phyloP scores from a whole-genome alignment of 2,888 invertebrate species.

The Chirona hameri region DNA sequence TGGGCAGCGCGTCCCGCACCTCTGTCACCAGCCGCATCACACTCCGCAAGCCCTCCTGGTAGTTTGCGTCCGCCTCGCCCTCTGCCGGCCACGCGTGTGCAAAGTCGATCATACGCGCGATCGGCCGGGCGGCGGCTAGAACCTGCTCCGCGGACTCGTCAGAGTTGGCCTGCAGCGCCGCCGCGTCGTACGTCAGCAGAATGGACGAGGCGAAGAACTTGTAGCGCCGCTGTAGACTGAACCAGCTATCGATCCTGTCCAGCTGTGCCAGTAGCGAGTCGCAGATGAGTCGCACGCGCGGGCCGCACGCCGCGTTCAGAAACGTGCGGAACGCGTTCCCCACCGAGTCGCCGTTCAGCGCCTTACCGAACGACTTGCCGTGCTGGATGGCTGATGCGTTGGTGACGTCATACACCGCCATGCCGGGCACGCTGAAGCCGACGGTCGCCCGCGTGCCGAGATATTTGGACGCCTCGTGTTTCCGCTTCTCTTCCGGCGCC shows the following conservation, averaged over 20 bases:
- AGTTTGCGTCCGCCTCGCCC: background rate
- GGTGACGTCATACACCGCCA: background rate
- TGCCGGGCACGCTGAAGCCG: slow-evolving; percentile 24
- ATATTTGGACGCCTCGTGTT: slow-evolving; percentile 28
- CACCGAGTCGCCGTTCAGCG: background rate
- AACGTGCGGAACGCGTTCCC: background rate
- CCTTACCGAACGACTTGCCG: slow-evolving; percentile 13
- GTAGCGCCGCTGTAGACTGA: slow-evolving; percentile 23
- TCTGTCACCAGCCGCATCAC: background rate
- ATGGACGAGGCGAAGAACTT: slow-evolving; percentile 25
- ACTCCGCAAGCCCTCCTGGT: background rate
- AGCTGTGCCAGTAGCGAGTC: background rate
- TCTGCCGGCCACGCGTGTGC: slow-evolving; percentile 7
- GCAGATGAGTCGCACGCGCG: slow-evolving; percentile 4
- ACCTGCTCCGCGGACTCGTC: background rate
- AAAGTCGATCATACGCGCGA: slow-evolving; percentile 27
- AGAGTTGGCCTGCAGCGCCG: background rate
- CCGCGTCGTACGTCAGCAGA: slow-evolving; percentile 26
- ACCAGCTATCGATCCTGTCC: background rate
- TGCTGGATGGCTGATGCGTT: background rate
- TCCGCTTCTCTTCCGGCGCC: background rate
- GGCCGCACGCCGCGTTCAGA: background rate
- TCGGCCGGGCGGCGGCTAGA: background rate
- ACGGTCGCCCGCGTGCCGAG: background rate
- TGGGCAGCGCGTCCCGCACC: background rate